Evolutionary conservation across 53 echinoderm and acorn worm species (phyloP).

Genomic region (Holothuria leucospilota): DNA sequence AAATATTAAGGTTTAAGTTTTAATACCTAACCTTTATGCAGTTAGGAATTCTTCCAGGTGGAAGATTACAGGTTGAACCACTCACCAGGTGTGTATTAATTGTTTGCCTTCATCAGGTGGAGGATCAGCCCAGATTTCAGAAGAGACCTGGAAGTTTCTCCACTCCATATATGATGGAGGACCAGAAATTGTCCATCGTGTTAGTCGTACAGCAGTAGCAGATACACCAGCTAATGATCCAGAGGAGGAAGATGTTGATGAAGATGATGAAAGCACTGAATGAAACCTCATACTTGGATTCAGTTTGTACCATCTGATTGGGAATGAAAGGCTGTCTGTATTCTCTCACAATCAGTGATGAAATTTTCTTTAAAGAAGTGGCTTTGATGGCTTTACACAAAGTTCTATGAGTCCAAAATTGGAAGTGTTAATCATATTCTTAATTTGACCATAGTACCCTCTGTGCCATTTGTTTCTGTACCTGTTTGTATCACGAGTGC

Average conservation of each 20-base stretch:
- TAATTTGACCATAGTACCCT: no score
- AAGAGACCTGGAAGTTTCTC: constrained; percentile 90
- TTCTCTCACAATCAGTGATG: no score
- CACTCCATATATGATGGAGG: constrained; percentile 95
- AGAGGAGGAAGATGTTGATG: not conserved
- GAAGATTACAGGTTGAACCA: not conserved
- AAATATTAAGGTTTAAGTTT: no score
- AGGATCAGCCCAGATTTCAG: constrained; percentile 93
- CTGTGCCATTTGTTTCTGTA: no score
- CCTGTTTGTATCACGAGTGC: no score
- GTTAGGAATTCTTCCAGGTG: not conserved
- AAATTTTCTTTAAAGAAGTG: no score
- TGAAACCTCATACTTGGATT: no score
- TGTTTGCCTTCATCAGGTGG: constrained; percentile 60
- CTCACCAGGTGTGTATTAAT: not conserved
- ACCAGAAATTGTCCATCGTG: constrained; percentile 80
- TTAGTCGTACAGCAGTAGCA: constrained; percentile 64
- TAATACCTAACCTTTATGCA: not conserved
- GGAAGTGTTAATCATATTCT: no score
- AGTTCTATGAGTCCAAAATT: no score
- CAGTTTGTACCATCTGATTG: no score
- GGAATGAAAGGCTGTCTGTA: no score
- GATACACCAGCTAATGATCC: constrained; percentile 23
- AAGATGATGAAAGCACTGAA: constrained; percentile 4
- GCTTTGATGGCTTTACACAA: no score